Percentiles rank a stretch among this genome's conserved stretches.
Conservation (phyloP, 2,888 invertebrate species). For the Julus scandinavius region DNA sequence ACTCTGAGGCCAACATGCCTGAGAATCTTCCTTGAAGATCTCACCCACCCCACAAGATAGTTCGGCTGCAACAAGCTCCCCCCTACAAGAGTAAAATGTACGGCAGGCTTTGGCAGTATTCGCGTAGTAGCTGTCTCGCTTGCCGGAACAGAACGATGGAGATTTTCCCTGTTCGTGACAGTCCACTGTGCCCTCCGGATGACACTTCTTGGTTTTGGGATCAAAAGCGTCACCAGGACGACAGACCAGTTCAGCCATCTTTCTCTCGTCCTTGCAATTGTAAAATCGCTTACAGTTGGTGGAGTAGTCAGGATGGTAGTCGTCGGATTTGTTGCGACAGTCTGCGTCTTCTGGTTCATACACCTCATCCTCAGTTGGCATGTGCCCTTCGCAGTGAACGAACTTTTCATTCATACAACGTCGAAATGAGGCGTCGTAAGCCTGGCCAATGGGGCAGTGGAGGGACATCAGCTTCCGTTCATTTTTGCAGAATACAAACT, state of each 20-base stretch:
- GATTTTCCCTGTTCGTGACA: slow-evolving; percentile 7
- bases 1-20: slow-evolving; percentile 56
- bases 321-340: slow-evolving; percentile 59
- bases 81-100: slow-evolving; percentile 58
- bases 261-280: slow-evolving; percentile 59
- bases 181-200: slow-evolving; percentile 24
- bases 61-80: slow-evolving; percentile 54
- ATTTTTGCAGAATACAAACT: slow-evolving; percentile 7
- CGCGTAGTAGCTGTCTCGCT: slow-evolving; percentile 60
- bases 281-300: slow-evolving; percentile 60
- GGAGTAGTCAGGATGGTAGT: slow-evolving; percentile 59
- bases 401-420: background rate
- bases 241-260: slow-evolving; percentile 67
- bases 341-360: slow-evolving; percentile 38
- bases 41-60: slow-evolving; percentile 58
- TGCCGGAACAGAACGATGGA: slow-evolving; percentile 58
- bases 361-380: background rate
- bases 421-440: background rate
- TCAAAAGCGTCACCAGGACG: slow-evolving; percentile 68
- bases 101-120: slow-evolving; percentile 57
- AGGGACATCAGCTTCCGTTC: background rate
- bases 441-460: slow-evolving; percentile 7
- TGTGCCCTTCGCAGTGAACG: background rate
- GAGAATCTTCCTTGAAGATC: slow-evolving; percentile 56
- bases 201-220: background rate